Base-by-base conservation (phyloP, 2,797 vertebrate genomes). In the Syndactyla subalaris region DNA sequence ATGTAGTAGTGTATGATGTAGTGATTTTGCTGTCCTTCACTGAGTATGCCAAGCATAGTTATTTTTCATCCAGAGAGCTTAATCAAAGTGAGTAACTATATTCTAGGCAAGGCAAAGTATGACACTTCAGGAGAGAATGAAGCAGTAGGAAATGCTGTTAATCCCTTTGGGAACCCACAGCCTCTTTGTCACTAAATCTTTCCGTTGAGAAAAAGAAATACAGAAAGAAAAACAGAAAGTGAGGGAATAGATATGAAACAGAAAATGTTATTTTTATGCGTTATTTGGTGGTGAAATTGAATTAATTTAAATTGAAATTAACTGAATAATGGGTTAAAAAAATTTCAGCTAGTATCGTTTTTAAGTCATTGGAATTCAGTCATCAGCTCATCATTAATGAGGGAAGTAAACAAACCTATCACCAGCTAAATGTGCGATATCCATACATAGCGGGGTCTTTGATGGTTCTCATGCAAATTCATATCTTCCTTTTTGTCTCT, bases 11-110 rank as follows among this genome's bases (percentile, higher is more conserved):
- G 41, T 45, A 43, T 66, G 55, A 45, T 87, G 70, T 38, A 90
- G 36, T 51, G 81, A 61, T 93, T 88, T 76, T 92, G 34, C 71
- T 95, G 30, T 41, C 76, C 82, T 84, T 91, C 82, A 51, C 67
- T 68, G 79, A 65, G 24, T 46, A 86, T 1, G 2, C 15, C 51
- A 91, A 71, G 26, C 46, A 54, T 43, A 43, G 22, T 7, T 68
- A 54, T 57, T 93, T 90, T 91, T 88, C 87, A 90, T 20, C 38
- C 63, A 90, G 49, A 54, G 39, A 39, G 12, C 51, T 92, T 79
- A 93, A 80, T 65, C 75, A 68, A 77, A 72, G 39, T 24, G 93
- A 93, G 85, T 75, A 54, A 39, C 79, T 92, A 4, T 46, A 26
- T 48, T 92, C 29, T 84, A 84, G 43, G 23, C 34, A 82, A 61